Percentiles rank a stretch among this genome's conserved stretches.
phyloP scores from a whole-genome alignment of 2,888 invertebrate species.

The Drosophila atripex region DNA sequence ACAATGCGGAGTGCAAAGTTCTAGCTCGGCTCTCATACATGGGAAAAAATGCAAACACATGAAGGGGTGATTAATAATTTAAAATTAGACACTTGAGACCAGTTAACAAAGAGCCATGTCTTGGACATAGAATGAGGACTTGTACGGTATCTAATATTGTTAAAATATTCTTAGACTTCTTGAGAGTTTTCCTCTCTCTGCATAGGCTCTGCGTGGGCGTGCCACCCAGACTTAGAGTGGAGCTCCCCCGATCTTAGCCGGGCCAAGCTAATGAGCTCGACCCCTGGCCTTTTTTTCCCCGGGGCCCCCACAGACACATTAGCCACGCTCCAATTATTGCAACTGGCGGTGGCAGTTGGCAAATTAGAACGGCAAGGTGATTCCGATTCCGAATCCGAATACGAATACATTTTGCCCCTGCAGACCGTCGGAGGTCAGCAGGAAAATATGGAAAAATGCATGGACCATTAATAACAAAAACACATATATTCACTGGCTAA shows the following conservation, averaged over 20 bases:
- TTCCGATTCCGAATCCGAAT: slow-evolving; percentile 17
- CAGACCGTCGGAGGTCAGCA: slow-evolving; percentile 70
- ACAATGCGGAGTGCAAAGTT: slow-evolving; percentile 42
- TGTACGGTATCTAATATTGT: no score
- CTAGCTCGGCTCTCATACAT: slow-evolving; percentile 28
- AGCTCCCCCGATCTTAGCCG: slow-evolving; percentile 14
- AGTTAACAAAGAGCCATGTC: not conserved
- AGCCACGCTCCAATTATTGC: slow-evolving; percentile 67
- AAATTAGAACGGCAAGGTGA: slow-evolving; percentile 76
- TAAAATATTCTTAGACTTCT: not conserved
- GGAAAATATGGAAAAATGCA: slow-evolving; percentile 80
- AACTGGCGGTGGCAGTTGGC: slow-evolving; percentile 59
- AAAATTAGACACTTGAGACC: not conserved
- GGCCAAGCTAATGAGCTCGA: slow-evolving; percentile 56
- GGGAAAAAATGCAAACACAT: slow-evolving; percentile 9
- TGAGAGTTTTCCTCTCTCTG: not conserved
- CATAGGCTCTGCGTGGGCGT: slow-evolving; percentile 43
- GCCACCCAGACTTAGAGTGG: slow-evolving; percentile 2
- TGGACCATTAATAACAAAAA: slow-evolving; percentile 43
- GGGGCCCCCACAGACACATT: slow-evolving; percentile 32
- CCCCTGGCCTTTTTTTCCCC: slow-evolving; percentile 61
- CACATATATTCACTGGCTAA: slow-evolving; percentile 50
- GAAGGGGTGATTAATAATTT: slow-evolving; percentile 1
- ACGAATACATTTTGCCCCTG: slow-evolving; percentile 53
- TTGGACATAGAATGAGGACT: not conserved